Percentiles rank a stretch among this genome's conserved stretches.
phyloP scores from a whole-genome alignment of 2,888 invertebrate genomes.

The Sussaba pulchella region DNA sequence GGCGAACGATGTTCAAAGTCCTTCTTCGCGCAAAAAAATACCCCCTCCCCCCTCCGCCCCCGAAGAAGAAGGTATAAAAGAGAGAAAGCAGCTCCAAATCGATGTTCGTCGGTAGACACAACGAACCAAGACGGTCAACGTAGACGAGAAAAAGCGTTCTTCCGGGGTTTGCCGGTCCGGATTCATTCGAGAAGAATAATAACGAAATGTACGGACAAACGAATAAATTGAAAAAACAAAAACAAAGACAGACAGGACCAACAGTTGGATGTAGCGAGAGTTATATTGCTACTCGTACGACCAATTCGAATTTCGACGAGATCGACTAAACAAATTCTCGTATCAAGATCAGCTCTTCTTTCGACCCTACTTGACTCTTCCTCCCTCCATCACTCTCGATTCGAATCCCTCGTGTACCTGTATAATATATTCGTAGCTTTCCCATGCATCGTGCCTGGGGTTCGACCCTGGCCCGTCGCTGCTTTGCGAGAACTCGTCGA shows the following conservation, averaged over 20 bases:
- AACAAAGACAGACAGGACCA: neutral
- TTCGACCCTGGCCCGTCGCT: slow-evolving; percentile 21
- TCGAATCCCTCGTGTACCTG: slow-evolving; percentile 1
- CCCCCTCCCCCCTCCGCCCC: too few relatives aligned
- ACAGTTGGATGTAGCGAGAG: neutral
- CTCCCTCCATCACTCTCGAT: neutral
- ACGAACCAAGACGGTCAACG: neutral
- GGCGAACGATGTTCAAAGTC: slow-evolving; percentile 19
- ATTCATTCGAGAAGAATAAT: slow-evolving; percentile 17
- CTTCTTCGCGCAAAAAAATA: neutral
- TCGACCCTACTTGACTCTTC: neutral
- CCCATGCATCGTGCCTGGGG: slow-evolving; percentile 11
- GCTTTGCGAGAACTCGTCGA: slow-evolving; percentile 37
- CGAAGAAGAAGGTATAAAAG: neutral
- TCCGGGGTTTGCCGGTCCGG: neutral
- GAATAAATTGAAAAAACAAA: neutral
- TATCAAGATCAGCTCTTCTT: neutral
- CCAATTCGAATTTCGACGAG: slow-evolving; percentile 15
- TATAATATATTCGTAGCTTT: slow-evolving; percentile 49
- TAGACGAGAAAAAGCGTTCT: slow-evolving; percentile 3
- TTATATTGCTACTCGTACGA: neutral
- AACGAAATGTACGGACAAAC: slow-evolving; percentile 1
- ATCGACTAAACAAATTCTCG: slow-evolving; percentile 27
- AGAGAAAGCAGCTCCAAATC: slow-evolving; percentile 20
- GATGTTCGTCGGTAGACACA: slow-evolving; percentile 22